Base-by-base conservation (phyloP, 2,888 invertebrate species). In the Acholoe squamosa region DNA sequence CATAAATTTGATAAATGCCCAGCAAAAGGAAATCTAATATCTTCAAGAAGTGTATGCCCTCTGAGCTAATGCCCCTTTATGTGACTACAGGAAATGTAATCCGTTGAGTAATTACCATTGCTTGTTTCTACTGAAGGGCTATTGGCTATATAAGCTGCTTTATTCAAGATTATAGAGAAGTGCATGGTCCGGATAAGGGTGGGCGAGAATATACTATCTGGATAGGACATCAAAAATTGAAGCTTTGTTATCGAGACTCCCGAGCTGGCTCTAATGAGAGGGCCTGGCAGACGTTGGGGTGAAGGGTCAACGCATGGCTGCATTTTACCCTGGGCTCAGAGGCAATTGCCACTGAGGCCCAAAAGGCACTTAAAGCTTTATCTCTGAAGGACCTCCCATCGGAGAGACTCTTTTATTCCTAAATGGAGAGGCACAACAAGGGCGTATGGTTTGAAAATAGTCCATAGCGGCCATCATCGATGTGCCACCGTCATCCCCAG, bases 351-450 rank as follows among this genome's bases (percentile, higher is more conserved):
- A 43, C 34, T 43, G 80, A 33, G 80, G 80, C 80, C 43, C 34
- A 25, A 80, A 80, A 43, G 80, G 80, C 80, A 80, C 80, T 80
- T 43, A 80, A 80, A 34, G 80, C 80, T 80, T 43, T 80, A 80
- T 80, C 71, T 71, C 80, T 80, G 80, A n/a, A 33, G 80, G 34
- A 80, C 80, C 80, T 43, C 80, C 80, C 34, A 43, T 80, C n/a
- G 80, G 80, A 33, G 34, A n/a, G n/a, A 19, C 80, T 33, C 33
- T 80, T 80, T 80, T 43, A 80, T 80, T 34, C 80, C 80, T 43
- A 80, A 80, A 80, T 80, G 80, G 80, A 80, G 80, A 80, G 80
- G 33, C 80, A 80, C 80, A 80, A 80, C 80, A 34, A 80, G 80
- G 80, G 34, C 80, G 43, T 80, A 80, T 80, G 80, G 34, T 80